Evolutionary conservation across 2,888 invertebrate genomes (phyloP), one percentile per base, ranked within the genome.

Genomic region (Hemistola chrysoprasaria): DNA sequence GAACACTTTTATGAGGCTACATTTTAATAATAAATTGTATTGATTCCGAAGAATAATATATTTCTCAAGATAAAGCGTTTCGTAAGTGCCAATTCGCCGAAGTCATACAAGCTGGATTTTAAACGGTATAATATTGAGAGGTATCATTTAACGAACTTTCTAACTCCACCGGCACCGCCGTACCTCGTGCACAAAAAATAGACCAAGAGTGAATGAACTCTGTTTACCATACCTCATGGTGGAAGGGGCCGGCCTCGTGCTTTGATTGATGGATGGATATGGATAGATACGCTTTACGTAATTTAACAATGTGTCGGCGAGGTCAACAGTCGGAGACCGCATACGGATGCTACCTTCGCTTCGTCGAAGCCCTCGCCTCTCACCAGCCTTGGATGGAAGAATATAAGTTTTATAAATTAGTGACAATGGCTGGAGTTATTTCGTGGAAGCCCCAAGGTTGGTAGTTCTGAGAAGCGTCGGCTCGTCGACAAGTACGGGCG

Each of bases 371-470:
- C 33, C 36, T 8, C 56, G 46, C 35, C 30, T 31, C 46, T 59
- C 53, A 53, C 59, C 62, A 71, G 71, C 74, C 78, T 76, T 70
- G 75, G 68, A 62, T 65, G 73, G 76, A 78, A 77, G 76, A 80
- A 75, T 72, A 75, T 72, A 81, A 75, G 74, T 81, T 80, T 84
- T 79, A 82, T 81, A 84, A 84, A 86, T 85, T 81, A 82, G 83
- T 84, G 83, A 86, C 85, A 85, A 85, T 85, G 78, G 78, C 75
- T 75, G 72, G 78, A 78, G 82, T 78, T 78, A 66, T 74, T 88
- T 86, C 86, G 78, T 72, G 69, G 85, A 87, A 86, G 70, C 69
- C 71, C 71, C 83, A 82, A 82, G 85, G 80, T 81, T 82, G 80
- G 78, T 66, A 60, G 71, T 86, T 87, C 86, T 83, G 66, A 73